Evolutionary conservation across 1,140 invertebrate species (phyloP).

Genomic region (Chrysomallon squamiferum): DNA sequence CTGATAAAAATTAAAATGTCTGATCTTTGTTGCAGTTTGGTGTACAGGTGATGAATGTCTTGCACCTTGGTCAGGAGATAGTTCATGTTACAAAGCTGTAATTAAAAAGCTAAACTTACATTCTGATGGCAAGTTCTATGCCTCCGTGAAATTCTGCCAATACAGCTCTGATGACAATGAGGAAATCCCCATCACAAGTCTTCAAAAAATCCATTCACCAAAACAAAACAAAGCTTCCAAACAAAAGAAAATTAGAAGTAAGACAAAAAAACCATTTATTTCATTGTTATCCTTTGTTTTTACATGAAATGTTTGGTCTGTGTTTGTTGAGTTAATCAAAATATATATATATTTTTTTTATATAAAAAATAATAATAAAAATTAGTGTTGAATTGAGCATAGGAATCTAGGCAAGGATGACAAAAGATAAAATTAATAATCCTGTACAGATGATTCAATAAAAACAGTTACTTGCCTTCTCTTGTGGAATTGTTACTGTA

Average conservation of each 20-base stretch:
- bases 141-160: constrained; percentile 38
- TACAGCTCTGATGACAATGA: constrained; percentile 42
- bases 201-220: constrained; percentile 15
- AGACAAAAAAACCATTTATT: too few relatives aligned
- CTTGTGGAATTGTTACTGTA: too few relatives aligned
- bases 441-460: too few relatives aligned
- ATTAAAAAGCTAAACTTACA: constrained; percentile 28
- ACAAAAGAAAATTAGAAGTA: background rate
- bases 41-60: constrained; percentile 40
- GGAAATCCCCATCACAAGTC: constrained; percentile 29
- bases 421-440: too few relatives aligned
- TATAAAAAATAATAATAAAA: too few relatives aligned
- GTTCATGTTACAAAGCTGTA: constrained; percentile 32
- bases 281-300: too few relatives aligned
- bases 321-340: too few relatives aligned
- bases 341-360: too few relatives aligned
- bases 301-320: too few relatives aligned
- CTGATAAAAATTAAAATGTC: background rate
- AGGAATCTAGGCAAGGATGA: too few relatives aligned
- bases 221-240: background rate
- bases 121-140: constrained; percentile 15
- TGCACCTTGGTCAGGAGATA: constrained; percentile 40
- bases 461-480: too few relatives aligned
- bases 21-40: constrained; percentile 39
- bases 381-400: too few relatives aligned